Percentiles rank a stretch among this genome's conserved stretches.
phyloP scores from a whole-genome alignment of 2,888 invertebrate species.

The Drosophila neoperkinsi region DNA sequence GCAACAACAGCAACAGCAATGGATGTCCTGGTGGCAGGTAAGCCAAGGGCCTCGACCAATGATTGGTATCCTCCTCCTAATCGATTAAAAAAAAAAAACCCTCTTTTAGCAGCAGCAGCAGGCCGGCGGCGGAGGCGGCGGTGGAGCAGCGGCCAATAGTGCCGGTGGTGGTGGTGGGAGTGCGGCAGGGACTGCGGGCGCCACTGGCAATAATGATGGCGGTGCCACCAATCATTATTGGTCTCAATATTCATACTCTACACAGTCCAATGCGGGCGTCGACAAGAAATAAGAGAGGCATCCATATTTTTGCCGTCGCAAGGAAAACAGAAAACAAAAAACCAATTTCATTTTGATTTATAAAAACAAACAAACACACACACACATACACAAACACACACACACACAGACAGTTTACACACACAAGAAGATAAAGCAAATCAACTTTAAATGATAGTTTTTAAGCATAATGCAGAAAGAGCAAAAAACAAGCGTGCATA shows the following conservation, averaged over 20 bases:
- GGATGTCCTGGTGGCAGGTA: slow-evolving; percentile 85
- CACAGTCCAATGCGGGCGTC: slow-evolving; percentile 73
- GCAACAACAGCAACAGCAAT: slow-evolving; percentile 83
- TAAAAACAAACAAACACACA: slow-evolving; percentile 25
- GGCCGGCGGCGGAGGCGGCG: slow-evolving; percentile 10
- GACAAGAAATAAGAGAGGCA: slow-evolving; percentile 60
- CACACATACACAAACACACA: slow-evolving; percentile 33
- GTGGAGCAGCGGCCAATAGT: slow-evolving; percentile 57
- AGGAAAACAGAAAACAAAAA: neutral
- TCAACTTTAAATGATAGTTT: slow-evolving; percentile 65
- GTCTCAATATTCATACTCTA: slow-evolving; percentile 84
- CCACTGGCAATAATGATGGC: slow-evolving; percentile 63
- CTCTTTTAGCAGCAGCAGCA: slow-evolving; percentile 52
- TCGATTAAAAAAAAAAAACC: neutral
- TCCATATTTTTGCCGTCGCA: slow-evolving; percentile 17
- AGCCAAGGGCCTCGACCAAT: slow-evolving; percentile 14
- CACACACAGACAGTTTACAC: slow-evolving; percentile 18
- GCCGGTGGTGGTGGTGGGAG: slow-evolving; percentile 52
- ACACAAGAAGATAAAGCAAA: slow-evolving; percentile 43
- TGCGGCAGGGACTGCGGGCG: slow-evolving; percentile 41
- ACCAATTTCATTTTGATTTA: slow-evolving; percentile 33
- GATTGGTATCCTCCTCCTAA: neutral
- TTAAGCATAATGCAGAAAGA: slow-evolving; percentile 48
- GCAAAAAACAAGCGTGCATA: slow-evolving; percentile 34
- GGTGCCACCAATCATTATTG: slow-evolving; percentile 83